Conservation (phyloP, 2,113 vertebrate genomes). For the Eupsittula cactorum region DNA sequence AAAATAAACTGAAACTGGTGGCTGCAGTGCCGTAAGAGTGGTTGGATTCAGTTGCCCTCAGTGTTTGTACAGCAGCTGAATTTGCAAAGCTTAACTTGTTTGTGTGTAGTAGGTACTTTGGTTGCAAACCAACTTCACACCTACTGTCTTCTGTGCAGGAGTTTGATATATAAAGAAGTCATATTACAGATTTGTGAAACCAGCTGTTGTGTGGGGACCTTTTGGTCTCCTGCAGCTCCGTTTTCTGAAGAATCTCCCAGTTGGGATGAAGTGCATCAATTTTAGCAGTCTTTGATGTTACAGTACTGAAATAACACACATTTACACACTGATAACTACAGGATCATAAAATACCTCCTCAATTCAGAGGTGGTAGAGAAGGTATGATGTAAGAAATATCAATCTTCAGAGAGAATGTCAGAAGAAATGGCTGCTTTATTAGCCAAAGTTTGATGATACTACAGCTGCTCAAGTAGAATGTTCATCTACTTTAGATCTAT, state of each 20-base stretch:
- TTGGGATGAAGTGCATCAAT: not conserved
- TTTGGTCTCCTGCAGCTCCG: not conserved
- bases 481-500: slow-evolving; percentile 54
- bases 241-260: not conserved
- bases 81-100: not conserved
- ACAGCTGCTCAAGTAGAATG: slow-evolving; percentile 24
- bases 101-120: not conserved
- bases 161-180: not conserved
- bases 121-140: not conserved
- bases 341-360: not conserved
- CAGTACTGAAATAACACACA: not conserved
- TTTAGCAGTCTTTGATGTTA: not conserved
- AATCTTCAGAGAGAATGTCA: not conserved
- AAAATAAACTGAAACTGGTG: not conserved
- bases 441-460: slow-evolving; percentile 29
- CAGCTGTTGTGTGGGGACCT: not conserved
- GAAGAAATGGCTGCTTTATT: slow-evolving; percentile 44
- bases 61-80: not conserved
- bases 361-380: slow-evolving; percentile 12
- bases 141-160: not conserved
- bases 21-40: not conserved
- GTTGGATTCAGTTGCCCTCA: not conserved
- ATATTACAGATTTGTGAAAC: not conserved
- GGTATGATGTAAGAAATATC: not conserved
- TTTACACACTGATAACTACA: not conserved